These are phyloP conservation scores for Picathartes gymnocephalus DNA, from an alignment of 2,113 vertebrate species.

Conservation along the genomic window DNA sequence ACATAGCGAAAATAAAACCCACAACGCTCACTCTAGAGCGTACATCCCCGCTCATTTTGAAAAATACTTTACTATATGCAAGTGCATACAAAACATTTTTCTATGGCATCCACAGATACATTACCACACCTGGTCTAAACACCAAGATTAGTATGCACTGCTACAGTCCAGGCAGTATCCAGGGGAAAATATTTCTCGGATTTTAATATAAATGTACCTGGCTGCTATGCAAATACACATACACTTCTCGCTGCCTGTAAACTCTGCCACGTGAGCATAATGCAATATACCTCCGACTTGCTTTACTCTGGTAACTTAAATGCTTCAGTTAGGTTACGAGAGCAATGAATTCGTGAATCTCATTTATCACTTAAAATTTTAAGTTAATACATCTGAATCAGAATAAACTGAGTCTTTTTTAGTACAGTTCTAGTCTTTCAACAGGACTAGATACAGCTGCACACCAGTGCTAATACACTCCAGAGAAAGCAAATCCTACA, in stretches of 20 bases:
- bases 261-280: background rate
- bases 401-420: background rate
- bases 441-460: background rate
- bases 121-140: background rate
- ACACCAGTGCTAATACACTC: rapidly evolving
- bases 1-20: background rate
- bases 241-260: background rate
- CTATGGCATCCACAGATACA: background rate
- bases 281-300: background rate
- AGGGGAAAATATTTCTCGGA: background rate
- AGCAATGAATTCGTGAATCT: background rate
- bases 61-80: background rate
- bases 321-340: background rate
- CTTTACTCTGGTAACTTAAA: background rate
- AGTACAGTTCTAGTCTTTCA: background rate
- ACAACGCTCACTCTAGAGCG: background rate
- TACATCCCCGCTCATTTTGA: background rate
- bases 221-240: background rate
- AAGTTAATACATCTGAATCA: background rate
- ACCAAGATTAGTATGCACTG: background rate
- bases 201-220: background rate
- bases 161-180: background rate
- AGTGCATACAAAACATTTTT: background rate
- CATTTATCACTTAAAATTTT: background rate
- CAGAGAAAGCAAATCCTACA: background rate